Evolutionary conservation across 2,888 invertebrate species (phyloP), one percentile per base, ranked within the genome.

Genomic region (Trissolcus brochymenae): DNA sequence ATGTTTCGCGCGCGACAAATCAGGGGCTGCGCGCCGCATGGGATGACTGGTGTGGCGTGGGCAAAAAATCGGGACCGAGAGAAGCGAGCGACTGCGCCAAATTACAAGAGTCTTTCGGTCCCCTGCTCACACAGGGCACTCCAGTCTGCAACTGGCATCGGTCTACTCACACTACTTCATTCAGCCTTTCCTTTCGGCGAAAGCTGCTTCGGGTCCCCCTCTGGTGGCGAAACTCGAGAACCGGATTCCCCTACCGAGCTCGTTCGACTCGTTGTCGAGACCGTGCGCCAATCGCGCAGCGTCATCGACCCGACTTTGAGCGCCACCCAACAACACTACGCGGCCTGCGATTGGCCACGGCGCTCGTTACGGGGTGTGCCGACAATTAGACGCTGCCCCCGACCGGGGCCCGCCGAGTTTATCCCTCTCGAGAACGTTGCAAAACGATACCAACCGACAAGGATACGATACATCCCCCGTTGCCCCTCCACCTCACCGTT

Each of bases 201-300:
- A 90, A 90, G 90, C 88, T 90, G 91, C 91, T 90, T 90, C 90
- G 90, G 90, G 90, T 90, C 90, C 90, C 87, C 90, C 86, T 88
- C 90, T 88, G 86, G 89, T 82, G 88, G 90, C 89, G 81, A 90
- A 90, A 66, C 89, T 90, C 87, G 90, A 90, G 90, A 90, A 91
- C 90, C 90, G 87, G 85, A 53, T 56, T 7, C 82, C 80, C 90
- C 91, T 86, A 90, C 90, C 85, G 82, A 84, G 81, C 87, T 49
- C 0, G 13, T 80, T 91, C 91, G 87, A 19, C 17, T 7, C 90
- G 90, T 79, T 81, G 79, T 50, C 40, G 19, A 1, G 29, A 21
- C 13, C 25, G 16, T 64, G 83, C 53, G 35, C 92, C 91, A 91
- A 91, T 90, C 64, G 66, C 13, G 43, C 79, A 66, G 79, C 71